Base-by-base conservation (phyloP, 1,140 invertebrate species). In the Atopsyche davidsoni region DNA sequence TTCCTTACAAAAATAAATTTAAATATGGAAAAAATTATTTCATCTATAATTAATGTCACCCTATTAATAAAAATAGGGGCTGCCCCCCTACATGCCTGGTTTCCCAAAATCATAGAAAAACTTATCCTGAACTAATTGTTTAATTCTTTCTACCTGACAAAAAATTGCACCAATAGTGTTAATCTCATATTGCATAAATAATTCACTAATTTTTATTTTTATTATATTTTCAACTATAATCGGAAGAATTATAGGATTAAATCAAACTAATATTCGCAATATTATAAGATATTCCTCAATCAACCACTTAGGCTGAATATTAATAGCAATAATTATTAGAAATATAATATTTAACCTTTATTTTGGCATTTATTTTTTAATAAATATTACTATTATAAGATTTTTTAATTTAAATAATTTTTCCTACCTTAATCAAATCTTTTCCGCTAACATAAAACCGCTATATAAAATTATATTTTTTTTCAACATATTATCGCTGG, bases 211-310 rank as follows among this genome's bases (percentile, higher is more conserved):
- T 61, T 60, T 67, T 52, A 62, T n/a, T n/a, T n/a, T 66, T 59
- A 61, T 67, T 62, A 62, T 65, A 57, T 47, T 70, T 34, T 67
- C 67, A 52, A 60, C 60, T 36, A 57, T 72, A 53, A 34, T 67
- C 36, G 67, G 67, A 41, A 54, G 61, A 24, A 38, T 73, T 34
- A 61, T 64, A 50, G 66, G 73, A 11, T 48, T 76, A 58, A 75
- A 75, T 49, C 68, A 75, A 71, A 65, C 62, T 3, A 72, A 66
- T 9, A 22, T 75, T 43, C 67, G 72, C 31, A 75, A 75, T 73
- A 59, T 75, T 58, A 60, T 76, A 68, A 56, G 66, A 40, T 75
- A 67, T 62, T 76, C 74, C 23, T 76, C 73, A 2, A 76, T 76
- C 68, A 75, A 73, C 58, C 72, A 76, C n/a, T n/a, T n/a, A n/a